Evolutionary conservation across 1,140 invertebrate genomes (phyloP).

Genomic region (Hypothenemus hampei): DNA sequence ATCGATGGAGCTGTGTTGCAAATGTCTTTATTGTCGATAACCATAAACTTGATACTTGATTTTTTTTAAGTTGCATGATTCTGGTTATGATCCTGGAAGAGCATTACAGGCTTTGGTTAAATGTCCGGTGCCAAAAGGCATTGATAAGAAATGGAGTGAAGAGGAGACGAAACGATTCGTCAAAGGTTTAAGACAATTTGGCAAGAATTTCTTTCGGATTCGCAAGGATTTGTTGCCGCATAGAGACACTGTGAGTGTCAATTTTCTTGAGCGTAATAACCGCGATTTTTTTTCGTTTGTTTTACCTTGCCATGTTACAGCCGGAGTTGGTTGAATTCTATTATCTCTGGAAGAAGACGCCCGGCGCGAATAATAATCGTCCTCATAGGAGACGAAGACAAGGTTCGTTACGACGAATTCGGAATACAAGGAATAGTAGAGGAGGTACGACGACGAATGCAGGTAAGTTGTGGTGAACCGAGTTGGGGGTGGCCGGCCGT

Average conservation of each 20-base stretch:
- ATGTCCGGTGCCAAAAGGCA: slow-evolving; percentile 92
- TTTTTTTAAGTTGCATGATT: slow-evolving; percentile 88
- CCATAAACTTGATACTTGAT: slow-evolving; percentile 24
- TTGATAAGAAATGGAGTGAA: slow-evolving; percentile 97
- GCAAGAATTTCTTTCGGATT: slow-evolving; percentile 99
- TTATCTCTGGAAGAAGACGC: slow-evolving; percentile 99
- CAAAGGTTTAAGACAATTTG: slow-evolving; percentile 95
- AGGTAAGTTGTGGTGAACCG: slow-evolving; percentile 36
- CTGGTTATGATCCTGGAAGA: slow-evolving; percentile 91
- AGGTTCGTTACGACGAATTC: slow-evolving; percentile 81
- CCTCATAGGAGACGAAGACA: slow-evolving; percentile 84
- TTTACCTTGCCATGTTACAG: slow-evolving; percentile 46
- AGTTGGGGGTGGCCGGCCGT: slow-evolving; percentile 53
- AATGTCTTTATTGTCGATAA: background rate
- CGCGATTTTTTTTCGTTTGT: too few species aligned
- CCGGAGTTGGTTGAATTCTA: slow-evolving; percentile 97
- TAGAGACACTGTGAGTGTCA: slow-evolving; percentile 80
- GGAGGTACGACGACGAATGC: slow-evolving; percentile 51
- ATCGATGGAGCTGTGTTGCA: too few species aligned
- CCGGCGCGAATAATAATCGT: slow-evolving; percentile 90
- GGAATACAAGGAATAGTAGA: slow-evolving; percentile 69
- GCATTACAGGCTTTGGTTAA: slow-evolving; percentile 94
- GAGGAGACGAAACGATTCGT: slow-evolving; percentile 98
- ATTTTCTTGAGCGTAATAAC: background rate
- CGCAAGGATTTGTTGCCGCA: slow-evolving; percentile 92